Evolutionary conservation across 2,888 invertebrate species (phyloP).

Genomic region (Andrena marginata): DNA sequence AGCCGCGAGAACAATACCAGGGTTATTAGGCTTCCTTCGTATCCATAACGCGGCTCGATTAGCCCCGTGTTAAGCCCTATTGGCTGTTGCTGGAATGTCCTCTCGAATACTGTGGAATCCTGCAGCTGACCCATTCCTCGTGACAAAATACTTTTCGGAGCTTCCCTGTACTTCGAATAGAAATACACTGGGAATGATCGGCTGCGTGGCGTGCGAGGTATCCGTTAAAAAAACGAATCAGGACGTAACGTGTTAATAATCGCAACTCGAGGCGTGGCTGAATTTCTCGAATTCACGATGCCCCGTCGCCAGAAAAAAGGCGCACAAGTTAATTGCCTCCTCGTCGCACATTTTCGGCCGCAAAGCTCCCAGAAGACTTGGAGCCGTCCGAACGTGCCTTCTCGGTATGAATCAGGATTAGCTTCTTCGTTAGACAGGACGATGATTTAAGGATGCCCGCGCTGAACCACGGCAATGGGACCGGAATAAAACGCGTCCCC

Average conservation of each 20-base stretch:
- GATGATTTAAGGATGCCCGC: slow-evolving; percentile 78
- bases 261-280: not conserved
- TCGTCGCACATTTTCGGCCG: slow-evolving; percentile 9
- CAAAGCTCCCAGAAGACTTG: slow-evolving; percentile 7
- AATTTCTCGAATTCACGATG: slow-evolving; percentile 12
- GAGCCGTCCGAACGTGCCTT: slow-evolving; percentile 45
- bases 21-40: slow-evolving; percentile 38
- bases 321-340: slow-evolving; percentile 41
- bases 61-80: not conserved
- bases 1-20: slow-evolving; percentile 39
- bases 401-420: slow-evolving; percentile 80
- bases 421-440: slow-evolving; percentile 76
- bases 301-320: not conserved
- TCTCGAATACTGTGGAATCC: slow-evolving; percentile 19
- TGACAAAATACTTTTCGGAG: slow-evolving; percentile 9
- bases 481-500: slow-evolving; percentile 47
- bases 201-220: not conserved
- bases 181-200: not conserved
- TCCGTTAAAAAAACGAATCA: not conserved
- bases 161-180: slow-evolving; percentile 9
- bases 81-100: slow-evolving; percentile 12
- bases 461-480: slow-evolving; percentile 29
- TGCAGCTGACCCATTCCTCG: not conserved
- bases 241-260: slow-evolving; percentile 12
- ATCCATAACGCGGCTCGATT: slow-evolving; percentile 24